Evolutionary conservation across 1,140 invertebrate species (phyloP).

Genomic region (Trachymyrmex septentrionalis): DNA sequence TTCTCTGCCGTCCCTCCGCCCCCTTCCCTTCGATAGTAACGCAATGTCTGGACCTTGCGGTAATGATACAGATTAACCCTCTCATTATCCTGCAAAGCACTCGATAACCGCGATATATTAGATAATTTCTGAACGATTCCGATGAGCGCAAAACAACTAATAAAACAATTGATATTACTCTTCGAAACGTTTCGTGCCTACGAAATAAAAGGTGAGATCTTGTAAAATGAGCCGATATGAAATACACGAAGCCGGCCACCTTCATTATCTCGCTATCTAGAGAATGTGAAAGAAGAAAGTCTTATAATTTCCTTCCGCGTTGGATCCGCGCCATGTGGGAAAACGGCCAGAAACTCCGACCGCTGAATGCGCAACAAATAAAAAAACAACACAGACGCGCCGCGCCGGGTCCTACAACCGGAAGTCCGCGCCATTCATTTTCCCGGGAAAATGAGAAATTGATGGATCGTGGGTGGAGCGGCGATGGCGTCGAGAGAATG

Average conservation of each 20-base stretch:
- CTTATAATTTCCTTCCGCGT: constrained; percentile 15
- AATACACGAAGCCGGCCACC: background rate
- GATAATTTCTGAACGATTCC: constrained; percentile 39
- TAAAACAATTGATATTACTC: background rate
- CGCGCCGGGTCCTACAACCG: constrained; percentile 5
- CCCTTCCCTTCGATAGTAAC: constrained; percentile 6
- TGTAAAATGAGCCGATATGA: background rate
- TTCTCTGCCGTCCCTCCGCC: background rate
- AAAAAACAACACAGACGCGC: constrained; percentile 41
- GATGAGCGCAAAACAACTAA: background rate
- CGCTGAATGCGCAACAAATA: constrained; percentile 29
- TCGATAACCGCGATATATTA: constrained; percentile 26
- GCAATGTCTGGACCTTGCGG: constrained; percentile 52
- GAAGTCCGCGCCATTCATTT: constrained; percentile 59
- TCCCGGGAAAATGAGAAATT: constrained; percentile 72
- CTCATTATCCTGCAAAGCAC: constrained; percentile 39
- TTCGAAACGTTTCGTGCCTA: background rate
- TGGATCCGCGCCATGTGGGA: constrained; percentile 32
- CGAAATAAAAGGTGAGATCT: background rate
- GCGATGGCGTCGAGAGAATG: constrained; percentile 44
- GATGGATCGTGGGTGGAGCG: constrained; percentile 62
- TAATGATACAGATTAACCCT: constrained; percentile 61
- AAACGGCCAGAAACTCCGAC: constrained; percentile 13
- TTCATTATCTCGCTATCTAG: constrained; percentile 19
- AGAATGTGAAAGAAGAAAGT: background rate